These are phyloP conservation scores for Anthopleura xanthogrammica DNA, from an alignment of 92 coral and sea anemone genomes.

Conservation along the genomic window DNA sequence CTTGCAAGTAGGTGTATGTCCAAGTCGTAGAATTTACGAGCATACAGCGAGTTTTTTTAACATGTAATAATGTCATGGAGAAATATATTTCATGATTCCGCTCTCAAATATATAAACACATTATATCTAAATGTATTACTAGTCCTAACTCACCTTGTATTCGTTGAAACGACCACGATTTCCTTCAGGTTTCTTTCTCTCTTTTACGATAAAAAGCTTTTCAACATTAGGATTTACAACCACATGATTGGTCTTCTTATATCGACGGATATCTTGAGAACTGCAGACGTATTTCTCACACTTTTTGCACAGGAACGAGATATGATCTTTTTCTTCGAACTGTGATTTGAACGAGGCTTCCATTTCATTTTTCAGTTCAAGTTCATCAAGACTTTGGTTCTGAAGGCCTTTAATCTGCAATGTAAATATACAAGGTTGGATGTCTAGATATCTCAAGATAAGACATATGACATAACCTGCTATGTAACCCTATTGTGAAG, in stretches of 20 bases:
- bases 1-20: too few species aligned
- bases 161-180: background rate
- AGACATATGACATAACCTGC: too few species aligned
- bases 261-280: constrained; percentile 37
- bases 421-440: too few species aligned
- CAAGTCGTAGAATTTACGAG: too few species aligned
- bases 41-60: too few species aligned
- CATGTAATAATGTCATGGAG: too few species aligned
- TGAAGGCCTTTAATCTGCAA: background rate
- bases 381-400: background rate
- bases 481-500: too few species aligned
- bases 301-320: constrained; percentile 46
- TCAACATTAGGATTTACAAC: constrained; percentile 28
- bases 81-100: too few species aligned
- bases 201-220: background rate
- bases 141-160: background rate
- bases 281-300: constrained; percentile 50
- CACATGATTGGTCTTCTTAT: constrained; percentile 18
- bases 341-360: background rate
- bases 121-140: too few species aligned
- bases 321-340: constrained; percentile 27
- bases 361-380: background rate
- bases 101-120: too few species aligned
- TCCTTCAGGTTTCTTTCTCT: background rate
- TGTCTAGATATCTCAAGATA: too few species aligned